phyloP scores from a whole-genome alignment of 2,113 vertebrate species.

The Pedionomus torquatus region DNA sequence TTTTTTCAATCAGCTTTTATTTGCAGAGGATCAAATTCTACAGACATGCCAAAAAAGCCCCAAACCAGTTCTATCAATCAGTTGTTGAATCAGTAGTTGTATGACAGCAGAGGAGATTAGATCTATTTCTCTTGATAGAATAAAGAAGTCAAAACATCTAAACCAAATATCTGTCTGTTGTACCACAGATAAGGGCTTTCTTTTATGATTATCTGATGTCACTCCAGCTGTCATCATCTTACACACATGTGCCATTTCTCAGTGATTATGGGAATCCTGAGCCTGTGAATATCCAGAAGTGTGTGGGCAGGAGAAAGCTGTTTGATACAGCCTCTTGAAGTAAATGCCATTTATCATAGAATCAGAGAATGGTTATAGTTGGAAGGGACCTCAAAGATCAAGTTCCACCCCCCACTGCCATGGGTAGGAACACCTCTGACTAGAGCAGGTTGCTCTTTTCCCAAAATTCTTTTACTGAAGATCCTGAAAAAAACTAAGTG shows the following conservation, averaged over 20 bases:
- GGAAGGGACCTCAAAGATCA: no score
- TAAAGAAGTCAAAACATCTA: neutral
- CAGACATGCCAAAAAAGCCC: neutral
- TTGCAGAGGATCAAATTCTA: neutral
- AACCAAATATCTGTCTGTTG: accelerated
- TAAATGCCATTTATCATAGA: no score
- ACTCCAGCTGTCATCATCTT: neutral
- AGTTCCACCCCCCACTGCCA: no score
- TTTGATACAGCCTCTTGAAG: neutral
- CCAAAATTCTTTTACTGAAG: neutral
- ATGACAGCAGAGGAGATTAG: neutral
- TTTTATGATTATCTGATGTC: neutral
- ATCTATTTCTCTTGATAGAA: no score
- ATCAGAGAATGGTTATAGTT: no score
- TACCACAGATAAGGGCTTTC: neutral
- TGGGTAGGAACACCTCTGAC: no score
- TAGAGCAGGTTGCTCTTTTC: no score
- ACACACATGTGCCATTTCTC: neutral
- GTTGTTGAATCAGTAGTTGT: neutral
- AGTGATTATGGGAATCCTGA: neutral
- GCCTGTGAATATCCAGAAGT: neutral
- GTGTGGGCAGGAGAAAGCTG: neutral
- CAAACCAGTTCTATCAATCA: neutral
- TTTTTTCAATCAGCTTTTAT: neutral
- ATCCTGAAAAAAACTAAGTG: neutral